phyloP scores from a whole-genome alignment of 1,140 invertebrate genomes.

The Macrosteles quadrilineatus region DNA sequence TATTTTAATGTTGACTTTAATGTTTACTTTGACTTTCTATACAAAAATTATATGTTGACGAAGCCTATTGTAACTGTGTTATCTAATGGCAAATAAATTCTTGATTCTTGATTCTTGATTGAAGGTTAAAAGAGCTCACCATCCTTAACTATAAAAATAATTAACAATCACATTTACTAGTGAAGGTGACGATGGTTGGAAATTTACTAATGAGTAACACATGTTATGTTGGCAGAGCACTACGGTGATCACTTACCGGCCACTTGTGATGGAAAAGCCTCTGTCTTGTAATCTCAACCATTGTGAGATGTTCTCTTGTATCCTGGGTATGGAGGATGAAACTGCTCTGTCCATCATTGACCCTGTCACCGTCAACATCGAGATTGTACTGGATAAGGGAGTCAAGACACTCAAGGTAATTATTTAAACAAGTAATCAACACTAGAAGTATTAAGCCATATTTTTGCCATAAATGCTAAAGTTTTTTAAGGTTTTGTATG shows the following conservation, averaged over 20 bases:
- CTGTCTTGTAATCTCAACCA: slow-evolving; percentile 86
- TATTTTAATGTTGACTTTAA: no score
- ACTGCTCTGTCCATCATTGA: slow-evolving; percentile 96
- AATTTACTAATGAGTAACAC: no score
- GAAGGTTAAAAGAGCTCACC: no score
- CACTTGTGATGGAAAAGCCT: slow-evolving; percentile 69
- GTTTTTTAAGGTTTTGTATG: neutral
- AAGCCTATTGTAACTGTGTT: no score
- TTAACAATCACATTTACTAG: no score
- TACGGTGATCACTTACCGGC: slow-evolving; percentile 80
- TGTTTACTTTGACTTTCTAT: no score
- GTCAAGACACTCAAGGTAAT: slow-evolving; percentile 5
- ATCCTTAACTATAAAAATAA: no score
- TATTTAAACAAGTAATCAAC: no score
- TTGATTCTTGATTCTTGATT: no score
- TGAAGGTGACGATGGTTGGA: no score
- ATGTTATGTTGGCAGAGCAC: slow-evolving; percentile 66
- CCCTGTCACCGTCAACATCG: slow-evolving; percentile 80
- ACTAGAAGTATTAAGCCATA: neutral
- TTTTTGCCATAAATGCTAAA: neutral
- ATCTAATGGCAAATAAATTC: no score
- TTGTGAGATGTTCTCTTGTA: slow-evolving; percentile 93
- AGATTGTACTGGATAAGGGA: slow-evolving; percentile 54
- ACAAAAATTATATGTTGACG: no score
- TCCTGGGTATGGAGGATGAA: slow-evolving; percentile 88